A percentile compares a stretch with the other conserved stretches of the same genome.
These are phyloP conservation scores for Hybos culiciformis DNA, from an alignment of 2,888 invertebrate genomes.

Conservation along the genomic window DNA sequence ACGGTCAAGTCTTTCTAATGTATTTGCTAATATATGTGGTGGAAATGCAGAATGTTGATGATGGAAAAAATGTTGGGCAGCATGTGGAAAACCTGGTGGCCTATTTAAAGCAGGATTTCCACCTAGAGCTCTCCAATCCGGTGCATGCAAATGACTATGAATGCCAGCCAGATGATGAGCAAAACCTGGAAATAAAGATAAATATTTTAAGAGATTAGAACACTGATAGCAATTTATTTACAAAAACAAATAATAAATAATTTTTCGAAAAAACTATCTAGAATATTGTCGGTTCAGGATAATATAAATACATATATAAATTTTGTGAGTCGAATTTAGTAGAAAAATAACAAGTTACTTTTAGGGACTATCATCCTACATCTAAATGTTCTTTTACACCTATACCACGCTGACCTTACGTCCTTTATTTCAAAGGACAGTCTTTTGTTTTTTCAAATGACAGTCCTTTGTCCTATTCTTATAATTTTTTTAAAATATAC, in stretches of 20 bases:
- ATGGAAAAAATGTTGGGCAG: constrained; percentile 38
- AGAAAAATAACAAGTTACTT: too few relatives aligned
- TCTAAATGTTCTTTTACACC: too few relatives aligned
- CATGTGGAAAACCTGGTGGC: constrained; percentile 25
- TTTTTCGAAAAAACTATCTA: too few relatives aligned
- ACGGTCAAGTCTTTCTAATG: constrained; percentile 37
- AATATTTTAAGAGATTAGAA: background rate
- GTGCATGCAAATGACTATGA: constrained; percentile 49
- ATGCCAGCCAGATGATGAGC: constrained; percentile 61
- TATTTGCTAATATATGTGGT: constrained; percentile 39
- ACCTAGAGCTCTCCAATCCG: constrained; percentile 45
- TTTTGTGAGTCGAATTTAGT: too few relatives aligned
- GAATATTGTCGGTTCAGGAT: too few relatives aligned
- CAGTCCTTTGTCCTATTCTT: too few relatives aligned
- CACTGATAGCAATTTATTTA: background rate
- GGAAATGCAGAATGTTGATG: constrained; percentile 43
- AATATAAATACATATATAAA: too few relatives aligned
- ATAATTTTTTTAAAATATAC: too few relatives aligned
- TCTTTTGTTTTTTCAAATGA: too few relatives aligned
- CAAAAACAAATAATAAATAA: background rate
- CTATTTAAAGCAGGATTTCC: constrained; percentile 28
- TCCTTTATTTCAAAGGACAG: too few relatives aligned
- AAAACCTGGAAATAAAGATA: constrained; percentile 43
- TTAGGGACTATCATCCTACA: too few relatives aligned
- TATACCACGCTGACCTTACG: too few relatives aligned